Evolutionary conservation across 1,140 invertebrate genomes (phyloP).

Genomic region (Metaphire vulgaris): DNA sequence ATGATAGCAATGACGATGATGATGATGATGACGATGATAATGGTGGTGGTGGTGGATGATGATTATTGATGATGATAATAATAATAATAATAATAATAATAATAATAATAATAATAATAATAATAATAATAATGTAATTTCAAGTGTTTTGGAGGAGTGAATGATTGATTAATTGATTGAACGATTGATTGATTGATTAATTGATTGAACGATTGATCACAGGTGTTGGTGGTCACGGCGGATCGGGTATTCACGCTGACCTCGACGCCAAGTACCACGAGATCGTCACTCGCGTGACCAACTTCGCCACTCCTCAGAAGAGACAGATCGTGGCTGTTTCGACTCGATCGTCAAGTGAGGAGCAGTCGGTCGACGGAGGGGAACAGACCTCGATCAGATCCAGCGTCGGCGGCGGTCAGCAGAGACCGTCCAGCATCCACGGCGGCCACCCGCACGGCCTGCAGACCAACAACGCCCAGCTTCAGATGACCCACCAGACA

Average conservation of each 20-base stretch:
- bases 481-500: not conserved
- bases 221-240: slow-evolving; percentile 55
- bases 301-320: slow-evolving; percentile 30
- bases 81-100: no score
- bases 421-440: not conserved
- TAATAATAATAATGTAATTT: no score
- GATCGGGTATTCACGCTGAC: slow-evolving; percentile 52
- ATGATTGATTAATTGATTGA: no score
- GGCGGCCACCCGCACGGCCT: not conserved
- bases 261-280: slow-evolving; percentile 51
- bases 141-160: no score
- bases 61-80: no score
- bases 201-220: no score
- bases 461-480: not conserved
- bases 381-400: not conserved
- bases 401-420: not conserved
- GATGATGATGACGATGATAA: not conserved
- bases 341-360: not conserved
- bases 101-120: no score
- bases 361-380: not conserved
- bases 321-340: not conserved
- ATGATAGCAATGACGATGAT: not conserved
- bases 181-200: no score
- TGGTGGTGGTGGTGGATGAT: no score
- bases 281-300: slow-evolving; percentile 44